These are phyloP conservation scores for Papilio glaucus DNA, from an alignment of 1,140 invertebrate genomes.

Conservation along the genomic window DNA sequence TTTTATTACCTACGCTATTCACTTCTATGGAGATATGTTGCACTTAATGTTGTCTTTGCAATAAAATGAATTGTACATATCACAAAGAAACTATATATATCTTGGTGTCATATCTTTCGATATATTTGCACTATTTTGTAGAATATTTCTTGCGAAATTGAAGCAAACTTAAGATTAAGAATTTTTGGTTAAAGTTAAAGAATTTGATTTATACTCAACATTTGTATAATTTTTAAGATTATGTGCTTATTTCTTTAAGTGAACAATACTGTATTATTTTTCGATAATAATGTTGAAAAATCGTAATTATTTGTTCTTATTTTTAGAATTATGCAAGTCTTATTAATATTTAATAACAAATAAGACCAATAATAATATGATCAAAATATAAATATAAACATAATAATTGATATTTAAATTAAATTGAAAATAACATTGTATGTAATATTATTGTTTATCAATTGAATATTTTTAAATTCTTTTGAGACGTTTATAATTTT, in stretches of 20 bases:
- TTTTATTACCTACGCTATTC: background rate
- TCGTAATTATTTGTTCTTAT: background rate
- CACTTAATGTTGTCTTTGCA: background rate
- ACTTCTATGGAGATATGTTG: slow-evolving; percentile 15
- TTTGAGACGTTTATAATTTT: background rate
- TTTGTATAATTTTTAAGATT: background rate
- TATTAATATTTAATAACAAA: slow-evolving; percentile 7
- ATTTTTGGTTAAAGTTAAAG: background rate
- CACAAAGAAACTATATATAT: slow-evolving; percentile 29
- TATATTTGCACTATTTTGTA: slow-evolving; percentile 35
- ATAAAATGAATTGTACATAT: slow-evolving; percentile 34
- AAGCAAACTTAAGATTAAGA: background rate
- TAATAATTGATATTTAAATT: background rate
- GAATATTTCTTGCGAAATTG: slow-evolving; percentile 11
- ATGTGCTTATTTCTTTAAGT: background rate
- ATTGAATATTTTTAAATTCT: background rate
- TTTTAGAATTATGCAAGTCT: background rate
- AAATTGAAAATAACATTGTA: background rate
- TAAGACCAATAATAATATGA: slow-evolving; percentile 12
- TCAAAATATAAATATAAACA: background rate
- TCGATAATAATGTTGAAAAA: background rate
- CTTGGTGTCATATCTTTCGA: slow-evolving; percentile 36
- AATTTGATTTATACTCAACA: background rate
- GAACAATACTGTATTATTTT: background rate
- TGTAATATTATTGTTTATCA: background rate